Evolutionary conservation across 2,797 vertebrate species (phyloP).

Genomic region (Glyptemys insculpta): DNA sequence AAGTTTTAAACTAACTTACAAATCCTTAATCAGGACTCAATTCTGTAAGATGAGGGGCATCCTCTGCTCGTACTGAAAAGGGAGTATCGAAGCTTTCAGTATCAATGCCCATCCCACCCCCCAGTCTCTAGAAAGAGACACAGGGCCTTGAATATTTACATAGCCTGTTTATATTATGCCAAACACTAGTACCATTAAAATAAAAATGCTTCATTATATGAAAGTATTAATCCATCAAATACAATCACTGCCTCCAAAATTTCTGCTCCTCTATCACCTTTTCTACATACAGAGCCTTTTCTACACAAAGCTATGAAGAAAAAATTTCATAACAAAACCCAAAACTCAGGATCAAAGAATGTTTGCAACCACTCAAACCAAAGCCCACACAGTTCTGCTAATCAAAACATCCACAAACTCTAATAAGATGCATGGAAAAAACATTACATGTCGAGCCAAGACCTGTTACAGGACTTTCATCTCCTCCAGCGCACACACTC

Average conservation of each 20-base stretch:
- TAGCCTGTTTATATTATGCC: background rate
- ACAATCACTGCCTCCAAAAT: background rate
- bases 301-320: background rate
- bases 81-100: background rate
- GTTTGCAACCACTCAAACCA: accelerated
- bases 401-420: background rate
- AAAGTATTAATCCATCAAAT: background rate
- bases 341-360: background rate
- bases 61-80: background rate
- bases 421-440: background rate
- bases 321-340: constrained; percentile 21
- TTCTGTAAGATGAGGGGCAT: background rate
- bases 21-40: background rate
- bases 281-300: too few species aligned
- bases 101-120: background rate
- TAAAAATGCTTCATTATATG: accelerated
- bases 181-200: background rate
- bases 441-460: background rate
- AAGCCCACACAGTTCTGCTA: background rate
- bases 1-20: background rate
- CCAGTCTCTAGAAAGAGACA: background rate
- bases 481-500: background rate
- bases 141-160: background rate
- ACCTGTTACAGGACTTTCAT: background rate
- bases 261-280: background rate